Percentiles rank a stretch among this genome's conserved stretches.
Conservation (phyloP, 2,113 vertebrate genomes). For the Delphinapterus leucas region DNA sequence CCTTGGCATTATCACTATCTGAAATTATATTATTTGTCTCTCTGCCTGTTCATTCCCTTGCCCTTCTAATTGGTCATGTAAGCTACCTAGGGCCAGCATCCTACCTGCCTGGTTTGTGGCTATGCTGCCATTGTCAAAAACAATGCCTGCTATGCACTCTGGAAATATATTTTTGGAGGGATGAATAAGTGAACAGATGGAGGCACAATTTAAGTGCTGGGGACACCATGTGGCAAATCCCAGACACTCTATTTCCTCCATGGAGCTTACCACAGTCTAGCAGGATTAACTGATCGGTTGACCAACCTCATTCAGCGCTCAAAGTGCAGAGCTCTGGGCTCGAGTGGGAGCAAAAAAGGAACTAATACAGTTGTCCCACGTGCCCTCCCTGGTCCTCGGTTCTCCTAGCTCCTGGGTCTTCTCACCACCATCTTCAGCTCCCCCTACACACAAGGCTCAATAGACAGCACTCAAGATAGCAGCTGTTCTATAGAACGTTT, state of each 20-base stretch:
- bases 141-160: not conserved
- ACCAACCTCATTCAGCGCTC: not conserved
- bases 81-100: not conserved
- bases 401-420: not conserved
- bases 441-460: not conserved
- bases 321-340: not conserved
- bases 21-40: not conserved
- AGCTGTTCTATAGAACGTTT: not conserved
- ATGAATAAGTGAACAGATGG: not conserved
- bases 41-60: not conserved
- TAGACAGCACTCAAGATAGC: not conserved
- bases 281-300: not conserved
- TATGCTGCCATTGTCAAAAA: not conserved
- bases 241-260: not conserved
- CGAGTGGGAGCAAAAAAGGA: not conserved
- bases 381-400: accelerated
- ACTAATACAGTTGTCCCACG: not conserved
- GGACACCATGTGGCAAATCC: not conserved
- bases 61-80: not conserved
- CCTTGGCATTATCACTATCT: not conserved
- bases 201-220: not conserved
- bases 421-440: not conserved
- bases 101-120: not conserved
- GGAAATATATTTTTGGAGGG: not conserved
- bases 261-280: not conserved